phyloP scores from a whole-genome alignment of 2,113 vertebrate genomes.

The Scomber scombrus region DNA sequence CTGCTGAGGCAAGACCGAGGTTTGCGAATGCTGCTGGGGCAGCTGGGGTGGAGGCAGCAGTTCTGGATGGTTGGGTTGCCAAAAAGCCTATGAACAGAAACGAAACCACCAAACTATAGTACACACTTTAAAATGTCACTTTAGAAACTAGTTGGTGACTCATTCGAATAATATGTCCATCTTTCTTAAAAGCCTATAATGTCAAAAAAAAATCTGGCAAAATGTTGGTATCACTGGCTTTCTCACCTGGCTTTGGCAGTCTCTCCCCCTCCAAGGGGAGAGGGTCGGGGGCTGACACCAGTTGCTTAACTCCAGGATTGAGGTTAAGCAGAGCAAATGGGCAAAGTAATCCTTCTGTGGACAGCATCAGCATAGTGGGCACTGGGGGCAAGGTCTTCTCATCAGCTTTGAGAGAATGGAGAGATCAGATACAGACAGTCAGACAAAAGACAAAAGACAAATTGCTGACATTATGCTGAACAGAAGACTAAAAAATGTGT shows the following conservation, averaged over 20 bases:
- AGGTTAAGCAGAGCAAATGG: slow-evolving; percentile 95
- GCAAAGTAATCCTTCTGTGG: slow-evolving; percentile 95
- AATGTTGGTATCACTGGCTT: background rate
- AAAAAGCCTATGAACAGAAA: slow-evolving; percentile 63
- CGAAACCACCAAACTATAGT: background rate
- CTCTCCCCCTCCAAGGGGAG: slow-evolving; percentile 89
- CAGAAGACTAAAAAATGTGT: background rate
- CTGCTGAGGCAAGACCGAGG: slow-evolving; percentile 57
- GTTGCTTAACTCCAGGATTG: slow-evolving; percentile 87
- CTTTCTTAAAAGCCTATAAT: background rate
- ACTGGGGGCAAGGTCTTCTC: slow-evolving; percentile 91
- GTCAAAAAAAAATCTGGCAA: background rate
- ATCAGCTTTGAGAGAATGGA: slow-evolving; percentile 82
- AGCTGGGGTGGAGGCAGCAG: slow-evolving; percentile 47
- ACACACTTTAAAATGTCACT: background rate
- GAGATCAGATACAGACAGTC: background rate
- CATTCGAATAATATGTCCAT: background rate
- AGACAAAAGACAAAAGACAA: slow-evolving; percentile 8
- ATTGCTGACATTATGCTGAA: background rate
- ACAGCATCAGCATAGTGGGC: slow-evolving; percentile 93
- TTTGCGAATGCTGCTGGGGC: slow-evolving; percentile 44
- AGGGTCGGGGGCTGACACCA: slow-evolving; percentile 73
- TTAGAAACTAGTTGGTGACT: background rate
- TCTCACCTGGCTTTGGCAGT: slow-evolving; percentile 85
- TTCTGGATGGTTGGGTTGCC: slow-evolving; percentile 53